Conservation (phyloP, 2,888 invertebrate genomes). For the Sphaerophoria taeniata region DNA sequence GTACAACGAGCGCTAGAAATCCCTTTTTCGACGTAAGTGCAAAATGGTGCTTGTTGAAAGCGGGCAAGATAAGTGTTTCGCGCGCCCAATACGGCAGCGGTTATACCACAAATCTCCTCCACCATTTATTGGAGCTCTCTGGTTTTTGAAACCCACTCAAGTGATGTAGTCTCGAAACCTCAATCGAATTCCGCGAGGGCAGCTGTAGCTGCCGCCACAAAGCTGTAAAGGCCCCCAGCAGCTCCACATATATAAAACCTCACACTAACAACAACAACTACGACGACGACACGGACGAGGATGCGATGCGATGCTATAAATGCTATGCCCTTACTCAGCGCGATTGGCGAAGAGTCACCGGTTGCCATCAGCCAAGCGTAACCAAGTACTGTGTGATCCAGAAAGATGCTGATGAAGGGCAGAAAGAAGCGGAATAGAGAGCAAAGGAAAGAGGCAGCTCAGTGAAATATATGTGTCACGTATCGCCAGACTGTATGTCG, state of each 20-base stretch:
- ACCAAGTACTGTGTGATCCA: constrained; percentile 41
- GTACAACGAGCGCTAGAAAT: constrained; percentile 18
- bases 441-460: constrained; percentile 20
- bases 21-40: constrained; percentile 58
- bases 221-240: constrained; percentile 29
- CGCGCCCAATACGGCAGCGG: constrained; percentile 35
- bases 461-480: constrained; percentile 61
- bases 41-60: constrained; percentile 66
- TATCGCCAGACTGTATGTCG: constrained; percentile 71
- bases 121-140: constrained; percentile 7
- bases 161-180: constrained; percentile 54
- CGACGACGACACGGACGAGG: background rate
- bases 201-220: constrained; percentile 49
- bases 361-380: constrained; percentile 60
- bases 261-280: constrained; percentile 7
- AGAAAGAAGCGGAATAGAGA: constrained; percentile 31
- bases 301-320: constrained; percentile 26
- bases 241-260: constrained; percentile 23
- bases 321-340: constrained; percentile 40
- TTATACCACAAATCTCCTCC: background rate
- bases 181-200: constrained; percentile 62
- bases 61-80: constrained; percentile 66
- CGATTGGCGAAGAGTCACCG: constrained; percentile 57
- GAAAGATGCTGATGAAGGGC: constrained; percentile 45
- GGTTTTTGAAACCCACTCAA: constrained; percentile 47